Conservation (phyloP, 1,140 invertebrate genomes). For the Ceratosolen solmsi region DNA sequence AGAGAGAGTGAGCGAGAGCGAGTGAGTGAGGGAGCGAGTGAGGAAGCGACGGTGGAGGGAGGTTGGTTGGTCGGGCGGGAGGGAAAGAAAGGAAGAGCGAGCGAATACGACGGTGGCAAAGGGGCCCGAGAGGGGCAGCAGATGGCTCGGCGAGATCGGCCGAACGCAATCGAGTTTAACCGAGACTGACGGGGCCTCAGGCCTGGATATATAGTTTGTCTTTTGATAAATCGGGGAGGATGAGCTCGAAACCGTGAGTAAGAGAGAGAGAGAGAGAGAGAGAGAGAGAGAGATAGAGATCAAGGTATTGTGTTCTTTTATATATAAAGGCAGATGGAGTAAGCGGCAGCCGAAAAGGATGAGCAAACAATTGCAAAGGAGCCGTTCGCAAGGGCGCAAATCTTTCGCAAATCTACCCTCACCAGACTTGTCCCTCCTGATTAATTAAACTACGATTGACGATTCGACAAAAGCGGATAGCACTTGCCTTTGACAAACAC, state of each 20-base stretch:
- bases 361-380: no score
- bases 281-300: no score
- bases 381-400: no score
- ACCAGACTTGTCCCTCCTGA: no score
- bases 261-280: background rate
- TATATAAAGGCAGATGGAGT: no score
- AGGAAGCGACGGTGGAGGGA: background rate
- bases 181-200: constrained; percentile 3
- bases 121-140: background rate
- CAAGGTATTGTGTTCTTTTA: no score
- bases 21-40: background rate
- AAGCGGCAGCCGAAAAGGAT: no score
- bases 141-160: constrained; percentile 4
- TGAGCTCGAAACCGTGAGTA: background rate
- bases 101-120: background rate
- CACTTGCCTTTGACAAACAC: no score
- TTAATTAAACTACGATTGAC: no score
- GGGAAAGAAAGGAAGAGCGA: constrained; percentile 18
- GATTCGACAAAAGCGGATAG: no score
- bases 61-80: background rate
- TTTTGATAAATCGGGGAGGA: no score
- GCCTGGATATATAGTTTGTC: background rate
- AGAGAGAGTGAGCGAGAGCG: background rate
- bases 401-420: no score
- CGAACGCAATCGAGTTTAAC: background rate